Base-by-base conservation (phyloP, 2,888 invertebrate genomes). In the Heliconius ismenius region DNA sequence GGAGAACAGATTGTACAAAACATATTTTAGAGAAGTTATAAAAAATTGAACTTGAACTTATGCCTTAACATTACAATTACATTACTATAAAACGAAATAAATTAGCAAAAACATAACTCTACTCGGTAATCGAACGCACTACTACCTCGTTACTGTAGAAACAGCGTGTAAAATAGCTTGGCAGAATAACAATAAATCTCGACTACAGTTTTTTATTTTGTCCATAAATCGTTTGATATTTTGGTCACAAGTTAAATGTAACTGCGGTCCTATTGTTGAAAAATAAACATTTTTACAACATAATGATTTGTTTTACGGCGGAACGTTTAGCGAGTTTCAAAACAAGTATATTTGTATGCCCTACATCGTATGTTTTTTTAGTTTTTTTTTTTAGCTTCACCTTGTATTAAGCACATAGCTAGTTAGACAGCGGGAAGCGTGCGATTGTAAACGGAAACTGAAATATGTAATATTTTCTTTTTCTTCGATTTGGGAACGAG, bases 291-390 rank as follows among this genome's bases (percentile, higher is more conserved):
- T 77, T 70, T 72, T 76, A 36, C 54, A 74, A 73, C 76, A 63
- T 64, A 70, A 77, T 74, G 77, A 77, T 79, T 77, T 77, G 67
- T 76, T 76, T 79, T 74, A 76, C 54, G 69, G 72, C 68, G 65
- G 63, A 68, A 76, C 77, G 67, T 73, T 77, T 76, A 70, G 64
- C 58, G 78, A 73, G 43, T 78, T 70, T 67, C 67, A 72, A 75
- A 78, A 74, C 70, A 60, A 60, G 28, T 74, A 49, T 68, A 73
- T 73, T 73, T 73, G 60, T 73, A 26, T 62, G 43, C 39, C 28
- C 73, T 26, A 73, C 63, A 73, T 73, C 21, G n/a, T 24, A 21
- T 24, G 1, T 49, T 54, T 10, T 63, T 36, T 49, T 49, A 15
- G n/a, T n/a, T 6, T 0, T 21, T 21, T 49, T 49, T 18, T 49